Evolutionary conservation across 2,113 vertebrate species (phyloP), one percentile per base, ranked within the genome.

Genomic region (Acinonyx jubatus): DNA sequence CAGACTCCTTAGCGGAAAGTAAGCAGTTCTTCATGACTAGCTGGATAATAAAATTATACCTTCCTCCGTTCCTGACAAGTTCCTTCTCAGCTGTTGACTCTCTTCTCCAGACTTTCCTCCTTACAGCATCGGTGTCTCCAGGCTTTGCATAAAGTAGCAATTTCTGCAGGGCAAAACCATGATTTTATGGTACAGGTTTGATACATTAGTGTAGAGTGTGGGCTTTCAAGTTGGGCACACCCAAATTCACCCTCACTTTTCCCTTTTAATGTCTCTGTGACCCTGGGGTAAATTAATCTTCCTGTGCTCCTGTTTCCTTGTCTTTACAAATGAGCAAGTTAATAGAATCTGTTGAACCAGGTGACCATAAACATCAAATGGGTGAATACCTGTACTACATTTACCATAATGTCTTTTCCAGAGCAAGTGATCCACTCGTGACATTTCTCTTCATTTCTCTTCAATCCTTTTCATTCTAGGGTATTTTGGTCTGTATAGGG

Each of bases 201-300:
- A 0, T 31, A 2, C 25, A 7, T 68, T 50, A 19, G 4, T 3
- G 4, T 69, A 48, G 61, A 21, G 11, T 25, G 2, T 4, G 29
- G 15, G 18, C 52, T 69, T 61, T 27, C 31, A 15, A 79, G n/a
- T 48, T 16, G 4, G 12, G 15, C 8, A 80, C 41, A 48, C 3
- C 45, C 2, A 12, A 29, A 63, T 11, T 78, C 83, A 57, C 3
- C 27, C 13, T 94, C 48, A 5, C 48, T 29, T 33, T 66, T 45
- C 8, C 11, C 16, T 45, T 86, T 87, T 48, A 74, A 10, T 33
- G 4, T 87, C 73, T 71, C n/a, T 31, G 21, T n/a, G 36, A 48
- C 13, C 45, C 33, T 57, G 38, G 33, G 82, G 73, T 4, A 89
- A 76, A 78, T 84, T 78, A 52, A 57, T 74, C 29, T 81, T 91